Percentiles rank a stretch among this genome's conserved stretches.
These are phyloP conservation scores for Eristalis pertinax DNA, from an alignment of 2,888 invertebrate genomes.

Conservation along the genomic window DNA sequence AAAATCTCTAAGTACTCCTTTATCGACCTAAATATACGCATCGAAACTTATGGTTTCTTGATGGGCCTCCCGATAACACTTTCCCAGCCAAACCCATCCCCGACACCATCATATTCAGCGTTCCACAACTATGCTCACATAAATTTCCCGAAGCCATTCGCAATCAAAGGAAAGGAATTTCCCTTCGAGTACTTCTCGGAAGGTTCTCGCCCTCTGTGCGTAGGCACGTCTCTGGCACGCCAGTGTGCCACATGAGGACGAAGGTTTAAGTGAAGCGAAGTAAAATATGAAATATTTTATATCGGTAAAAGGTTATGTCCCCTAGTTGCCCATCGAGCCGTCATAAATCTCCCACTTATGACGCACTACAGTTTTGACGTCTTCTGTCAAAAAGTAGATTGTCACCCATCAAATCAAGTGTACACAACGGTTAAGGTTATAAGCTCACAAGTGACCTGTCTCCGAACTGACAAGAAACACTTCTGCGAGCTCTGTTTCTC, in stretches of 20 bases:
- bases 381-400: not conserved
- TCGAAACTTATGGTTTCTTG: not conserved
- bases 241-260: not conserved
- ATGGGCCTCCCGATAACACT: not conserved
- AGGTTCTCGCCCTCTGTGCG: not conserved
- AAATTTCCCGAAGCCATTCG: not conserved
- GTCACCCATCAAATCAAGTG: not conserved
- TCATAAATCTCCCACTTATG: not conserved
- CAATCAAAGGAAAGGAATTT: not conserved
- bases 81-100: not conserved
- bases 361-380: not conserved
- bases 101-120: not conserved
- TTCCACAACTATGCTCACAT: not conserved
- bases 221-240: not conserved
- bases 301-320: not conserved
- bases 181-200: not conserved
- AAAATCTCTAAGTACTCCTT: not conserved
- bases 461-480: not conserved
- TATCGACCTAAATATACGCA: not conserved
- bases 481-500: not conserved
- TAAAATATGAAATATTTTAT: not conserved
- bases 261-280: not conserved
- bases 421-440: not conserved
- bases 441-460: constrained; percentile 7
- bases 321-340: not conserved